A percentile compares a stretch with the other conserved stretches of the same genome.
Conservation (phyloP, 2,113 vertebrate genomes). For the Cynopterus brachyotis region DNA sequence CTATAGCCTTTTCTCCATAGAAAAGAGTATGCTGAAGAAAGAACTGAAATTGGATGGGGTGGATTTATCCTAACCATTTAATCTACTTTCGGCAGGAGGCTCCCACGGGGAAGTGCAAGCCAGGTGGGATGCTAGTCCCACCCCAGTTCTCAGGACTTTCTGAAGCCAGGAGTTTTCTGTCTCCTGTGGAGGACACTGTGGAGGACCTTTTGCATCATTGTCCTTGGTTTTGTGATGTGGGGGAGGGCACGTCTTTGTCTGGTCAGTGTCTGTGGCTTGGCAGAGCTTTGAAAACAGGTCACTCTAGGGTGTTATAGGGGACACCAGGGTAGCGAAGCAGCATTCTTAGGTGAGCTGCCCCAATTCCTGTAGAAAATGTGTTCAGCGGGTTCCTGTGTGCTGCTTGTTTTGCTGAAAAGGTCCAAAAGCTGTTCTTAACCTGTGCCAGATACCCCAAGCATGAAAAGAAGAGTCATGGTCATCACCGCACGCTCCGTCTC, state of each 20-base stretch:
- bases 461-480: not conserved
- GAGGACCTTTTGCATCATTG: not conserved
- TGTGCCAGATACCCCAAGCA: too few species aligned
- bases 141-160: not conserved
- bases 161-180: not conserved
- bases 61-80: not conserved
- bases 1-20: not conserved
- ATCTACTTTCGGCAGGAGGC: not conserved
- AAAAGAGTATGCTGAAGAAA: not conserved
- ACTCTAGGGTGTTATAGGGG: accelerated
- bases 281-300: not conserved
- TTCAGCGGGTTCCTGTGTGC: accelerated
- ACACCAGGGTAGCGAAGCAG: accelerated
- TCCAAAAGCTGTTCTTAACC: not conserved
- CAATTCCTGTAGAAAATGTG: accelerated
- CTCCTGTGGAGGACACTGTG: accelerated
- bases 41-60: not conserved
- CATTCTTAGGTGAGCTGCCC: accelerated
- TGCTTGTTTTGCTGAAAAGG: not conserved
- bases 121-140: accelerated
- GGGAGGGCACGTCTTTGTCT: not conserved
- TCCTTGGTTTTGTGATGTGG: not conserved
- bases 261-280: not conserved
- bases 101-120: not conserved
- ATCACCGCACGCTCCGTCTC: accelerated